phyloP scores from a whole-genome alignment of 2,888 invertebrate species.

The Mantis religiosa region DNA sequence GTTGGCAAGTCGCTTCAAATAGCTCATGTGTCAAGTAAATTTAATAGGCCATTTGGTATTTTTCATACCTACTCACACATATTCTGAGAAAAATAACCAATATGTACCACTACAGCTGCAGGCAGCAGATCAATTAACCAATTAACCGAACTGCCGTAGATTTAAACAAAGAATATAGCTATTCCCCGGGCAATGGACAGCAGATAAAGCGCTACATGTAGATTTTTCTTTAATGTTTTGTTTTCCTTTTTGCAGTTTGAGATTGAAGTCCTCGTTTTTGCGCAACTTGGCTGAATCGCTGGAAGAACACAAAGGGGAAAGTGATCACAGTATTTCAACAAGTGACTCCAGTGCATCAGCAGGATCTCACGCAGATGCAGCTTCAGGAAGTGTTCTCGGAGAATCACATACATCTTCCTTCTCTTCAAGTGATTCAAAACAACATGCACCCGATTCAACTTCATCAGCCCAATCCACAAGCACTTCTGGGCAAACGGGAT shows the following conservation, averaged over 20 bases:
- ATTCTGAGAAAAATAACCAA: too few species aligned
- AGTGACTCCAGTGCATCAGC: not conserved
- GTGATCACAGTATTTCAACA: not conserved
- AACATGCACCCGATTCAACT: not conserved
- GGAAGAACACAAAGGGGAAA: not conserved
- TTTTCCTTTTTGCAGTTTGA: not conserved
- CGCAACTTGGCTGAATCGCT: not conserved
- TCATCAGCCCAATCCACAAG: not conserved
- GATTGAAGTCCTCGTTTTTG: not conserved
- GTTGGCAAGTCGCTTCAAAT: too few species aligned
- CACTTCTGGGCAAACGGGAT: not conserved
- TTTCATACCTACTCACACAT: too few species aligned
- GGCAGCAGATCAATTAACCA: too few species aligned
- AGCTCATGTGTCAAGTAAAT: too few species aligned
- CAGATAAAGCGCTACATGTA: not conserved
- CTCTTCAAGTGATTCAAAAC: not conserved
- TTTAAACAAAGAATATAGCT: too few species aligned
- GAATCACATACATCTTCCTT: not conserved
- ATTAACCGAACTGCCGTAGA: too few species aligned
- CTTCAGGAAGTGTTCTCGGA: not conserved
- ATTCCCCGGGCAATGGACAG: too few species aligned
- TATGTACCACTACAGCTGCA: too few species aligned
- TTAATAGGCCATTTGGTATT: too few species aligned
- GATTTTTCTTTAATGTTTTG: not conserved
- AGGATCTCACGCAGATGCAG: not conserved